Base-by-base conservation (phyloP, 2,797 vertebrate species). In the Picus viridis region DNA sequence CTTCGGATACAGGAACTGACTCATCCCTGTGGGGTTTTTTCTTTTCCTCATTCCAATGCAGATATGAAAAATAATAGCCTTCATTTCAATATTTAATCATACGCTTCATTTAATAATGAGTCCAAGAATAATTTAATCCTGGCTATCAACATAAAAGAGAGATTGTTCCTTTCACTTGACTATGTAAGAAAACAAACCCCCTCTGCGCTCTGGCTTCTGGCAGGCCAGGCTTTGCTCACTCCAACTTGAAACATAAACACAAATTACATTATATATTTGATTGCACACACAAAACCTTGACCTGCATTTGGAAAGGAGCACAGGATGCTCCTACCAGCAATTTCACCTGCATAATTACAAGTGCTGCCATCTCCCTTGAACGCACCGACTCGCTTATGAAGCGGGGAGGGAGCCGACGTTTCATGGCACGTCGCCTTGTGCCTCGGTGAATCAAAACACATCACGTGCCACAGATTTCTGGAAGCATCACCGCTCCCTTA, bases 21-120 rank as follows among this genome's bases (percentile, higher is more conserved):
- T 94, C 94, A 94, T 90, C 43, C 3, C 0, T 12, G 59, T 5
- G 22, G 12, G 14, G 2, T 5, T 69, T 56, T 10, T 2, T 3
- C 10, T 58, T 56, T 71, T 24, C 73, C 76, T 94, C 85, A 82
- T 91, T 93, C 87, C 84, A 88, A 79, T 80, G 87, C 49, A 88
- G 87, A 94, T 94, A 96, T 12, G 82, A 95, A 88, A 94, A 92
- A 94, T 86, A 94, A 88, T 76, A 93, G 80, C 83, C 78, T 90
- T 96, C 26, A 10, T 89, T 89, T 94, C 93, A 94, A 88, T 95
- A 93, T 95, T 95, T 96, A 96, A 96, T 96, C 92, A 89, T 86
- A 95, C 87, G 89, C 88, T 92, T 89, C 84, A 91, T 92, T 96
- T 94, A 95, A 88, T 95, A 94, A 94, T 86, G 73, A 92, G 68